phyloP scores from a whole-genome alignment of 2,113 vertebrate species.

The Mesocricetus auratus region DNA sequence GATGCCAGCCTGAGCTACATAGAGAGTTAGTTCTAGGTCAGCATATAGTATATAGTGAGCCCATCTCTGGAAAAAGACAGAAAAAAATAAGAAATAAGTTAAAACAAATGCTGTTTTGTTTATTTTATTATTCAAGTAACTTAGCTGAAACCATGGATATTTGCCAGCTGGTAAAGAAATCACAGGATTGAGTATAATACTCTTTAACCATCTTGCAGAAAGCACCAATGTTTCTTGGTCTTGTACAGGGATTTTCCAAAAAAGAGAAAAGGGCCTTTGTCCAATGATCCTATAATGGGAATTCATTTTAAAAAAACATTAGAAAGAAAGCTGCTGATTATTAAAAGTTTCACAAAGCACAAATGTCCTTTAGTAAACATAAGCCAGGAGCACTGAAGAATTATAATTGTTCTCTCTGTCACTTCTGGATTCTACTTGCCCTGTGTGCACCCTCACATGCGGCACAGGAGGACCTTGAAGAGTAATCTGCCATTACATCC shows the following conservation, averaged over 20 bases:
- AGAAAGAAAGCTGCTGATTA: conserved; percentile 7
- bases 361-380: conserved; percentile 39
- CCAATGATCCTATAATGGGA: neutral
- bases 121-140: neutral
- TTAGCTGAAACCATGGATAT: neutral
- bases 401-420: neutral
- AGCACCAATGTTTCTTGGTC: conserved; percentile 76
- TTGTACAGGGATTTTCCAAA: conserved; percentile 78
- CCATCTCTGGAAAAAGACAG: neutral
- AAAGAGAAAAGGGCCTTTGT: conserved; percentile 67
- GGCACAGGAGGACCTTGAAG: neutral
- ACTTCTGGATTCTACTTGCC: neutral
- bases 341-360: conserved; percentile 35
- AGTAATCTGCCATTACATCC: neutral
- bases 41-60: neutral
- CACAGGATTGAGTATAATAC: conserved; percentile 22
- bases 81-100: neutral
- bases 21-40: neutral
- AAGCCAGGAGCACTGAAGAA: conserved; percentile 11
- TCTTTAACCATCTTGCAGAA: conserved; percentile 67
- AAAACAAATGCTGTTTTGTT: neutral
- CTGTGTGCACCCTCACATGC: neutral
- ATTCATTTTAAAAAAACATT: conserved; percentile 43
- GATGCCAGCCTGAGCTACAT: neutral
- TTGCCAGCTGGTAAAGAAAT: conserved; percentile 29